Percentiles rank a stretch among this genome's conserved stretches.
Conservation (phyloP, 2,888 invertebrate species). For the Alsophila aescularia region DNA sequence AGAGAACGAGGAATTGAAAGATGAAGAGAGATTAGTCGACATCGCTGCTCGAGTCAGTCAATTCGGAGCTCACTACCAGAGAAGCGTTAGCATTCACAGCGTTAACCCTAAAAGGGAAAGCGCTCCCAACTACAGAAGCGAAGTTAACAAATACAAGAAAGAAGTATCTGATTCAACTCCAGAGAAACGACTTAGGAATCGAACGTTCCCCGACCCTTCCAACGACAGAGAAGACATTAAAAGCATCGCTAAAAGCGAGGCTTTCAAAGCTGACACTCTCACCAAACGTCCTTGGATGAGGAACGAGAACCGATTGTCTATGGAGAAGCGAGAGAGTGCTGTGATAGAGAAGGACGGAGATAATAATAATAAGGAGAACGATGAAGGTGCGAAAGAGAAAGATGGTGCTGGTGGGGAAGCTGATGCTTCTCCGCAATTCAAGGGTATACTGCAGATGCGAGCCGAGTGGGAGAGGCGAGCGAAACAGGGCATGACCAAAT, state of each 20-base stretch:
- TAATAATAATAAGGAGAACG: conserved; percentile 50
- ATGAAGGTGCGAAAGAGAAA: conserved; percentile 62
- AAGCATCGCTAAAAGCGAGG: conserved; percentile 70
- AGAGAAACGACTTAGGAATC: conserved; percentile 76
- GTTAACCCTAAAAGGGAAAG: conserved; percentile 75
- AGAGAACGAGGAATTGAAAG: conserved; percentile 85
- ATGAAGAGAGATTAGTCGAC: conserved; percentile 69
- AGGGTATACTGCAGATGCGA: conserved; percentile 89
- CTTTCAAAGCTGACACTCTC: conserved; percentile 76
- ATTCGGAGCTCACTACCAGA: conserved; percentile 75
- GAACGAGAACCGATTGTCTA: conserved; percentile 67
- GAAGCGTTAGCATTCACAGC: conserved; percentile 75
- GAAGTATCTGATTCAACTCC: conserved; percentile 81
- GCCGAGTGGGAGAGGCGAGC: conserved; percentile 92
- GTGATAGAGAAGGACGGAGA: conserved; percentile 74
- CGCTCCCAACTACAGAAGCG: conserved; percentile 71
- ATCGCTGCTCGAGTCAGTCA: conserved; percentile 76
- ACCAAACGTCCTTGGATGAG: conserved; percentile 73
- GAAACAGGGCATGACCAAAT: conserved; percentile 88
- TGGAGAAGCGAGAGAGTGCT: conserved; percentile 70
- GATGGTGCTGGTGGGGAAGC: conserved; percentile 63
- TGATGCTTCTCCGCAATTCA: conserved; percentile 84
- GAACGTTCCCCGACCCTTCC: conserved; percentile 79
- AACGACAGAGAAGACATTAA: conserved; percentile 79
- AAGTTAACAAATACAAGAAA: conserved; percentile 78